A percentile compares a stretch with the other conserved stretches of the same genome.
These are phyloP conservation scores for Cotesia glomerata DNA, from an alignment of 1,140 invertebrate species.

Conservation along the genomic window DNA sequence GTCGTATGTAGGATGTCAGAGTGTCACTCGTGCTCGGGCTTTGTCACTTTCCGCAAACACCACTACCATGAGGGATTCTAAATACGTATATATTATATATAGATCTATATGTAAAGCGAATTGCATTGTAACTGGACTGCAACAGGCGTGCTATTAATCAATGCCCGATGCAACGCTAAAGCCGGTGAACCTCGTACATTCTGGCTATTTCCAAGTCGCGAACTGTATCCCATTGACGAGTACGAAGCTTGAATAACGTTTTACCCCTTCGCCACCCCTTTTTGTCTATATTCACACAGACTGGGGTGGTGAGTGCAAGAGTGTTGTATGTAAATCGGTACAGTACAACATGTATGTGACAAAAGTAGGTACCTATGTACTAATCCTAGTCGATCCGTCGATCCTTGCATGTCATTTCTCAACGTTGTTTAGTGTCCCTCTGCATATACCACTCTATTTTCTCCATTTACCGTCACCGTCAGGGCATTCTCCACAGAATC, in stretches of 20 bases:
- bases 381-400: slow-evolving; percentile 14
- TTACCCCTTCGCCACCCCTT: slow-evolving; percentile 15
- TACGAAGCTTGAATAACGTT: slow-evolving; percentile 28
- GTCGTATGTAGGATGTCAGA: slow-evolving; percentile 61
- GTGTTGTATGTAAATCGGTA: too few species aligned
- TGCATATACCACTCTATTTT: background rate
- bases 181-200: slow-evolving; percentile 44
- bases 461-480: background rate
- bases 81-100: background rate
- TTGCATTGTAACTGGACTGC: slow-evolving; percentile 63
- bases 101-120: slow-evolving; percentile 49
- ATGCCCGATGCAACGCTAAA: slow-evolving; percentile 53
- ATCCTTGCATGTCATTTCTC: slow-evolving; percentile 21
- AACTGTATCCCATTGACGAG: slow-evolving; percentile 25
- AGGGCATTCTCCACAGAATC: background rate
- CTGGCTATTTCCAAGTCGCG: slow-evolving; percentile 56
- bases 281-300: background rate
- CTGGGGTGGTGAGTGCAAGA: too few species aligned
- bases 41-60: slow-evolving; percentile 61
- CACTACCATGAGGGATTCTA: slow-evolving; percentile 33
- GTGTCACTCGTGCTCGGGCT: slow-evolving; percentile 63
- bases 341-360: slow-evolving; percentile 15
- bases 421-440: background rate
- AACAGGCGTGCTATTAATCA: slow-evolving; percentile 65
- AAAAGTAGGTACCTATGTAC: background rate